These are phyloP conservation scores for Tyria jacobaeae DNA, from an alignment of 2,888 invertebrate species.

Conservation along the genomic window DNA sequence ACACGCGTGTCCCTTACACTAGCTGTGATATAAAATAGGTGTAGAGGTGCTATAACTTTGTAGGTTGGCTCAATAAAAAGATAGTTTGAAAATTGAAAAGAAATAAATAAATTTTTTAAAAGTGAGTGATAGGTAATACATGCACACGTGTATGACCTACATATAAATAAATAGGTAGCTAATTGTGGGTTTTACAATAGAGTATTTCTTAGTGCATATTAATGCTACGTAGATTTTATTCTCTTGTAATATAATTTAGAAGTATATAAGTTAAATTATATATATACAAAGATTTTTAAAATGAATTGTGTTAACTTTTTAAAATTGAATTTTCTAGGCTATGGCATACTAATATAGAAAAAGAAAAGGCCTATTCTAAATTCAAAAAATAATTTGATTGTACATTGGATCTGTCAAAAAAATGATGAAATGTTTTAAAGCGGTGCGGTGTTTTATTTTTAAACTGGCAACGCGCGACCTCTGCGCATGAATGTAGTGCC, in stretches of 20 bases:
- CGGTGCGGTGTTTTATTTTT: conserved; percentile 75
- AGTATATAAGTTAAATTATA: neutral
- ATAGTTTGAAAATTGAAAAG: too few relatives aligned
- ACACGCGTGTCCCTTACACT: neutral
- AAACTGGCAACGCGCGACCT: conserved; percentile 80
- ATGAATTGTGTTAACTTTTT: neutral
- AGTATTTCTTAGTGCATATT: conserved; percentile 12
- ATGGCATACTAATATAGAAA: neutral
- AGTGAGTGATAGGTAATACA: neutral
- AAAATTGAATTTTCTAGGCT: neutral
- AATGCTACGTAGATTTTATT: conserved; percentile 4
- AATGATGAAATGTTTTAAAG: conserved; percentile 58
- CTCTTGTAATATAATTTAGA: neutral
- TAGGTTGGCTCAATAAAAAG: too few relatives aligned
- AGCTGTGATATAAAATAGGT: too few relatives aligned
- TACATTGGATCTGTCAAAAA: conserved; percentile 37
- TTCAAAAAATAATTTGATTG: conserved; percentile 1
- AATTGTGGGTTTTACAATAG: conserved; percentile 24
- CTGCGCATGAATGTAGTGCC: conserved; percentile 85
- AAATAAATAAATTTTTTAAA: too few relatives aligned
- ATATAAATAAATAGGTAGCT: conserved; percentile 12
- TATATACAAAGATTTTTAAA: neutral
- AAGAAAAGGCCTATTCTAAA: neutral
- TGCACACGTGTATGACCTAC: conserved; percentile 16
- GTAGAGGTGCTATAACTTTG: too few relatives aligned